Evolutionary conservation across 2,113 vertebrate species (phyloP), one percentile per base, ranked within the genome.

Genomic region (Uropsilus gracilis): DNA sequence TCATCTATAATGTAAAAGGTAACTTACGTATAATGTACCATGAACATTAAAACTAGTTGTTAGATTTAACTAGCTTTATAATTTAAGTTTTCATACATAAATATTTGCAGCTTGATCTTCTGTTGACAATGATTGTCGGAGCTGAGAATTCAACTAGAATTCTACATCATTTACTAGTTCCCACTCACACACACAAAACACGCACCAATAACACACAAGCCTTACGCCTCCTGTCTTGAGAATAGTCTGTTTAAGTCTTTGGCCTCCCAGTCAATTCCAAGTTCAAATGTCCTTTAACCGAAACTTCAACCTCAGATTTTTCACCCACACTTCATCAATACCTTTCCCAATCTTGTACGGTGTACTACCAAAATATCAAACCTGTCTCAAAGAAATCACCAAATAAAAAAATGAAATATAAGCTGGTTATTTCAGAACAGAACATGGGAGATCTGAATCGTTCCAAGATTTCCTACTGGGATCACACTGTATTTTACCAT

Each of bases 91-190:
- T 98, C 97, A 96, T 96, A 97, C 97, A 98, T 98, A 98, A 98
- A 98, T 98, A 98, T 97, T 97, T 98, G 98, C 98, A 98, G 98
- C 97, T 97, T 96, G 97, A 98, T 98, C 98, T 98, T 97, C 95
- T 98, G 96, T 98, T 98, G 98, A 98, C 98, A 97, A 97, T 98
- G 98, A 99, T 99, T 99, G 98, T 99, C 98, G 0, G 96, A 98
- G 98, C 98, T 98, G 96, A 98, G 95, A 95, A 98, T 81, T 97
- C 95, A 98, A 98, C 98, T 98, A 98, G 94, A 94, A 98, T 82
- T 97, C 95, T 98, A 98, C 68, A 92, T 95, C 97, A 98, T 84
- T 97, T 98, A 98, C 59, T 94, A 96, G 96, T 39, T 94, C 13
- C 48, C 96, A 97, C 61, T 78, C 94, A 95, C 63, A 50, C 95